These are phyloP conservation scores for Lepidothrix coronata DNA, from an alignment of 2,113 vertebrate genomes.

Conservation along the genomic window DNA sequence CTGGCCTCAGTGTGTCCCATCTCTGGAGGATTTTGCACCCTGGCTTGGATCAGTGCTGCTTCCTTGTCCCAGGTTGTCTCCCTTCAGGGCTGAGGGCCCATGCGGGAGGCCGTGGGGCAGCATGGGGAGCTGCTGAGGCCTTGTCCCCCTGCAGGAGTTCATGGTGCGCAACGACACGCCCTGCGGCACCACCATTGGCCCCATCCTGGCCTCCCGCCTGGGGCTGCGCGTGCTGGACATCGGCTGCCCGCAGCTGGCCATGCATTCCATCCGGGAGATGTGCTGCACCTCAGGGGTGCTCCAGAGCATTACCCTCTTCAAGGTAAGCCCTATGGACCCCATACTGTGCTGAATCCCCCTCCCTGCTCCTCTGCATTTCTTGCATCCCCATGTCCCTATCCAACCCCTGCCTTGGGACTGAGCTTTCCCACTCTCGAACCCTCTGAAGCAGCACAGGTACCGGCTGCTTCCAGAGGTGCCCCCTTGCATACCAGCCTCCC, in stretches of 20 bases:
- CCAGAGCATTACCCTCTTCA: conserved; percentile 90
- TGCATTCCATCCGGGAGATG: conserved; percentile 98
- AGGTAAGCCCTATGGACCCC: conserved; percentile 72
- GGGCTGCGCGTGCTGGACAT: conserved; percentile 90
- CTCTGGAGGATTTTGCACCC: background rate
- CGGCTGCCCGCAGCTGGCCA: conserved; percentile 91
- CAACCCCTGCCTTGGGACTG: background rate
- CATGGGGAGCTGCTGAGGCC: background rate
- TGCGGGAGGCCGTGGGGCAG: background rate
- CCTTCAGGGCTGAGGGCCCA: background rate
- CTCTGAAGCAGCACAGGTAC: background rate
- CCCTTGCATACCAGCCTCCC: background rate
- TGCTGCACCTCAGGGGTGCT: conserved; percentile 92
- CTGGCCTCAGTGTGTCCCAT: background rate
- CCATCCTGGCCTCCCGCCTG: conserved; percentile 89
- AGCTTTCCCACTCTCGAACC: background rate
- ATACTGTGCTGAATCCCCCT: rapidly evolving
- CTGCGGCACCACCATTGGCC: conserved; percentile 92
- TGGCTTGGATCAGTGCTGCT: rapidly evolving
- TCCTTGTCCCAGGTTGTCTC: background rate
- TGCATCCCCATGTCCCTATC: rapidly evolving
- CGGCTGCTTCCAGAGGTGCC: background rate
- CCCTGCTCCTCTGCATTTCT: background rate
- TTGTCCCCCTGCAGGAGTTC: conserved; percentile 78
- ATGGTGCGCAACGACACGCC: conserved; percentile 94